phyloP scores from a whole-genome alignment of 2,113 vertebrate species.

The Pygoscelis antarcticus region DNA sequence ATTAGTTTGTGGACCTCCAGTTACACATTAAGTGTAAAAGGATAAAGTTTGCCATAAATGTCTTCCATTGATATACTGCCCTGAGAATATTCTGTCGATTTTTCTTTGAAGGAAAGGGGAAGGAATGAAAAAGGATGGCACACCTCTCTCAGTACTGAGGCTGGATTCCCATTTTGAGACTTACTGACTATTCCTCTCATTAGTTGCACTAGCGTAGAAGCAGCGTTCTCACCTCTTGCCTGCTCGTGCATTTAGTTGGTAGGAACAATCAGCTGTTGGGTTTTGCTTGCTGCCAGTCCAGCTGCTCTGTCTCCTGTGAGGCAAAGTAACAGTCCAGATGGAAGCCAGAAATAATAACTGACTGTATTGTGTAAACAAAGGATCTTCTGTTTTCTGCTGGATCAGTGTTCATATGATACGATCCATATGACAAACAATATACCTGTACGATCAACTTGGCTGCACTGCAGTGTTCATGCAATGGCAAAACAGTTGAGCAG shows the following conservation, averaged over 20 bases:
- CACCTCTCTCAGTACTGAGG: neutral
- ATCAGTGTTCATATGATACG: neutral
- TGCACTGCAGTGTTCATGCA: neutral
- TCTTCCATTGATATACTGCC: neutral
- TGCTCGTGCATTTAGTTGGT: neutral
- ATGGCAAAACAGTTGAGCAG: neutral
- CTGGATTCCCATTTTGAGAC: neutral
- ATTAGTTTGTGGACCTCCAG: neutral
- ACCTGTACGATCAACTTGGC: fast-evolving
- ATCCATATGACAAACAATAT: neutral
- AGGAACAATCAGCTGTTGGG: neutral
- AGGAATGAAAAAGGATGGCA: neutral
- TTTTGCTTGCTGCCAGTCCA: slow-evolving; percentile 9
- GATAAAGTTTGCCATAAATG: neutral
- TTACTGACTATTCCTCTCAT: neutral
- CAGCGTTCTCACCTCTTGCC: neutral
- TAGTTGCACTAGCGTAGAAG: neutral
- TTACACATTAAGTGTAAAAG: neutral
- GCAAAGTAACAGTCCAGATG: neutral
- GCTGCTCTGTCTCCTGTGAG: slow-evolving; percentile 10
- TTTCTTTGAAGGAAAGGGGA: neutral
- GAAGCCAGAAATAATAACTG: slow-evolving; percentile 7
- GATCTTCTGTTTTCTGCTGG: slow-evolving; percentile 8
- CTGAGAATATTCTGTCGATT: neutral
- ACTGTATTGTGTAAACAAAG: neutral